These are phyloP conservation scores for Vollenhovia emeryi DNA, from an alignment of 1,140 invertebrate species.

Conservation along the genomic window DNA sequence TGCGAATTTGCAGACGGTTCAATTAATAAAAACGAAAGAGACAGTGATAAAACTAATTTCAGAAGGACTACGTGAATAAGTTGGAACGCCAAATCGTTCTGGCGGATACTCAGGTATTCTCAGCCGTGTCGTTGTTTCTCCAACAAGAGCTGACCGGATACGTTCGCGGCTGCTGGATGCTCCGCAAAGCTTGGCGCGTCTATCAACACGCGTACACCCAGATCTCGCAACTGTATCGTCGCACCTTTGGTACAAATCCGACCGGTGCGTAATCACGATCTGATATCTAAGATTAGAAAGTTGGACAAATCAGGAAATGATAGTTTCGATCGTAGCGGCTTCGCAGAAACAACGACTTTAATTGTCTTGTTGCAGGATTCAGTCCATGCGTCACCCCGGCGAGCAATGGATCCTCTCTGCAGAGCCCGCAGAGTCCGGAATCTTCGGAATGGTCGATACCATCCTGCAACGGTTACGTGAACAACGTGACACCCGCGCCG, in stretches of 20 bases:
- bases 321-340: not conserved
- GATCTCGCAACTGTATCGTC: constrained; percentile 86
- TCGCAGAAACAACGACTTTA: not conserved
- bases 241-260: constrained; percentile 79
- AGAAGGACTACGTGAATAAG: constrained; percentile 77
- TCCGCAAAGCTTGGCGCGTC: constrained; percentile 91
- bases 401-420: constrained; percentile 66
- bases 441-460: constrained; percentile 80
- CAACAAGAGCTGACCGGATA: constrained; percentile 90
- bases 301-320: not conserved
- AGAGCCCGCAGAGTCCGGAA: constrained; percentile 76
- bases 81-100: constrained; percentile 89
- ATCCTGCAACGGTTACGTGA: constrained; percentile 74
- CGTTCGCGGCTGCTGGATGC: constrained; percentile 90
- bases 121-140: constrained; percentile 88
- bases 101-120: constrained; percentile 89
- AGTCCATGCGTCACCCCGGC: constrained; percentile 68
- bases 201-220: constrained; percentile 90
- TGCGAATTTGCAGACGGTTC: not conserved
- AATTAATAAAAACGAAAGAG: not conserved
- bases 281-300: not conserved
- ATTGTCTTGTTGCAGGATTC: constrained; percentile 69
- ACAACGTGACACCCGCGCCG: constrained; percentile 65
- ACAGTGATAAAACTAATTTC: constrained; percentile 54
- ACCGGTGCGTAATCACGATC: constrained; percentile 68